These are phyloP conservation scores for Pedicia rivosa DNA, from an alignment of 2,888 invertebrate species.

Conservation along the genomic window DNA sequence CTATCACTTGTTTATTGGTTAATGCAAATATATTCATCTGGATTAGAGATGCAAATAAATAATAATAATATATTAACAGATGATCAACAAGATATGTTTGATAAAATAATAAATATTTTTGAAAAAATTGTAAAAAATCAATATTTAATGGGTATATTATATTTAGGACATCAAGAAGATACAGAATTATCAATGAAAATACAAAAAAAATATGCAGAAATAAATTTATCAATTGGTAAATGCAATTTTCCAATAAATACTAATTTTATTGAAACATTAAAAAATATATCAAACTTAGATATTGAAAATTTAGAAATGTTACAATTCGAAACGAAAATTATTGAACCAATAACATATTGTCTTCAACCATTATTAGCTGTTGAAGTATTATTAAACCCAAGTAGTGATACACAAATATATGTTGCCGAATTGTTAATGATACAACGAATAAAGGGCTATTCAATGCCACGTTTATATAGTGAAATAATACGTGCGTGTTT, in stretches of 20 bases:
- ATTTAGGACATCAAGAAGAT: constrained; percentile 67
- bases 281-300: constrained; percentile 25
- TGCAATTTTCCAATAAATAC: constrained; percentile 12
- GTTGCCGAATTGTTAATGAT: constrained; percentile 72
- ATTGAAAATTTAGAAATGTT: constrained; percentile 23
- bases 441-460: constrained; percentile 67
- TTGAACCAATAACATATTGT: constrained; percentile 52
- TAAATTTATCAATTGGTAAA: constrained; percentile 19
- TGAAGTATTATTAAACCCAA: constrained; percentile 71
- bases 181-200: constrained; percentile 47
- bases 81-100: constrained; percentile 41
- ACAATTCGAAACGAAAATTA: constrained; percentile 37
- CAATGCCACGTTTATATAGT: constrained; percentile 66
- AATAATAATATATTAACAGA: background rate
- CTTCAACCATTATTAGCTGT: constrained; percentile 70
- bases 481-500: constrained; percentile 82
- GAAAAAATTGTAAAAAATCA: constrained; percentile 53
- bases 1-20: constrained; percentile 70
- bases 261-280: constrained; percentile 20
- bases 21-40: constrained; percentile 45
- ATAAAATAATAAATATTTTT: constrained; percentile 51
- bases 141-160: constrained; percentile 67
- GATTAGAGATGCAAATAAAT: background rate
- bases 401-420: constrained; percentile 63
- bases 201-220: constrained; percentile 49